Evolutionary conservation across 37 sponge, comb jelly and placozoan genomes (phyloP).

Genomic region (Haliclona indistincta): DNA sequence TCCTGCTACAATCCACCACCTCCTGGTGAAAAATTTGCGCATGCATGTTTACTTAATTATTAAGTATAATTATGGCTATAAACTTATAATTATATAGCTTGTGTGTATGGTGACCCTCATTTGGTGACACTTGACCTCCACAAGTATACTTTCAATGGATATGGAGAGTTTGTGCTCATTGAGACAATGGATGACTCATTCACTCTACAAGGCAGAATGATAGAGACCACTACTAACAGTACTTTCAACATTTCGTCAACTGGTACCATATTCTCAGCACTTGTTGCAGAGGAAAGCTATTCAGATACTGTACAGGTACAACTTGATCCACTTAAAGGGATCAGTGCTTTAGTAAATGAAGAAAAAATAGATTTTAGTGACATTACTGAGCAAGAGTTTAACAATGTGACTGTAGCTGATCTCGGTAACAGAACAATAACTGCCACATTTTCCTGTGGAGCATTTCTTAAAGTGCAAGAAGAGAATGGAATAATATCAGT

Average conservation of each 20-base stretch:
- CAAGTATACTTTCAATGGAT: constrained; percentile 74
- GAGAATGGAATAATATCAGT: constrained; percentile 45
- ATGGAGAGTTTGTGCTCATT: constrained; percentile 70
- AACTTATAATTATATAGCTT: too few relatives aligned
- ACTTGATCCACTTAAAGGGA: neutral
- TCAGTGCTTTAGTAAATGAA: constrained; percentile 10
- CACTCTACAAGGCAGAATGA: constrained; percentile 77
- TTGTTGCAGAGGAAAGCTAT: constrained; percentile 32
- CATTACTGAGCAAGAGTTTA: constrained; percentile 3
- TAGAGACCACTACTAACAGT: constrained; percentile 13
- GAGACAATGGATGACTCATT: constrained; percentile 50
- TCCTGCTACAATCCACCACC: neutral
- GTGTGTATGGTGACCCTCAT: constrained; percentile 73
- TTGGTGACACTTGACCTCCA: constrained; percentile 67
- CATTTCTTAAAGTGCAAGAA: constrained; percentile 10
- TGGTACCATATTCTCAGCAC: constrained; percentile 70
- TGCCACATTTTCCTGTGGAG: constrained; percentile 18
- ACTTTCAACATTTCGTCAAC: too few relatives aligned
- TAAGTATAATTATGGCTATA: too few relatives aligned
- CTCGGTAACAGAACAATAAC: constrained; percentile 8
- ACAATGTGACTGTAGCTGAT: constrained; percentile 11
- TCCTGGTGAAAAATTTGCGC: too few relatives aligned
- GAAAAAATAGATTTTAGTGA: constrained; percentile 21
- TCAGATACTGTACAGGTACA: constrained; percentile 32
- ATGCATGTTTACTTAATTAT: too few relatives aligned